phyloP scores from a whole-genome alignment of 2,888 invertebrate genomes.

The Galeopsomyia nigrocyanea region DNA sequence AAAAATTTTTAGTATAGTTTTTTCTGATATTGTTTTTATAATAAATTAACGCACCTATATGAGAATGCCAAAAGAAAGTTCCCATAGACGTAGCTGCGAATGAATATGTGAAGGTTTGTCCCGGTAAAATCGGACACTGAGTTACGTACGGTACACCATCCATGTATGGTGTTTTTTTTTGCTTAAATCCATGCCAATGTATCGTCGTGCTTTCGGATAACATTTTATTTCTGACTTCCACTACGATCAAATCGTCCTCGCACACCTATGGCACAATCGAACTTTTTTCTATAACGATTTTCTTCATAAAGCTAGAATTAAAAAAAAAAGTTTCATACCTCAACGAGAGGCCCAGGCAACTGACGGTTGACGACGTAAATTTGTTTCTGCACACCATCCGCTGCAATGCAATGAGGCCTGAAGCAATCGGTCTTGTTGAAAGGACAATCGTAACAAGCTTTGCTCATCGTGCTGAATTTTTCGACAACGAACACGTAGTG shows the following conservation, averaged over 20 bases:
- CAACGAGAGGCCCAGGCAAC: constrained; percentile 88
- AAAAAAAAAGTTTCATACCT: constrained; percentile 64
- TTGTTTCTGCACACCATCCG: constrained; percentile 83
- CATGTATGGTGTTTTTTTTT: constrained; percentile 84
- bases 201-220: constrained; percentile 86
- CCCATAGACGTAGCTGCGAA: constrained; percentile 81
- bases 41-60: constrained; percentile 69
- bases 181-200: constrained; percentile 94
- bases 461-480: constrained; percentile 88
- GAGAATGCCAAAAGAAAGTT: constrained; percentile 89
- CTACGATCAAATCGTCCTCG: constrained; percentile 84
- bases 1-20: neutral
- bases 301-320: neutral
- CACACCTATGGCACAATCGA: constrained; percentile 80
- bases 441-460: constrained; percentile 90
- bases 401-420: constrained; percentile 84
- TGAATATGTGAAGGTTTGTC: constrained; percentile 81
- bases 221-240: constrained; percentile 85
- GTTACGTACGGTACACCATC: constrained; percentile 90
- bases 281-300: neutral
- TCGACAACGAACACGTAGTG: constrained; percentile 82
- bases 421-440: constrained; percentile 80
- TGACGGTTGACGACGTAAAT: constrained; percentile 86
- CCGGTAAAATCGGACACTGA: constrained; percentile 86
- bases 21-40: neutral